phyloP scores from a whole-genome alignment of 2,797 vertebrate genomes.

The Peromyscus nudipes region DNA sequence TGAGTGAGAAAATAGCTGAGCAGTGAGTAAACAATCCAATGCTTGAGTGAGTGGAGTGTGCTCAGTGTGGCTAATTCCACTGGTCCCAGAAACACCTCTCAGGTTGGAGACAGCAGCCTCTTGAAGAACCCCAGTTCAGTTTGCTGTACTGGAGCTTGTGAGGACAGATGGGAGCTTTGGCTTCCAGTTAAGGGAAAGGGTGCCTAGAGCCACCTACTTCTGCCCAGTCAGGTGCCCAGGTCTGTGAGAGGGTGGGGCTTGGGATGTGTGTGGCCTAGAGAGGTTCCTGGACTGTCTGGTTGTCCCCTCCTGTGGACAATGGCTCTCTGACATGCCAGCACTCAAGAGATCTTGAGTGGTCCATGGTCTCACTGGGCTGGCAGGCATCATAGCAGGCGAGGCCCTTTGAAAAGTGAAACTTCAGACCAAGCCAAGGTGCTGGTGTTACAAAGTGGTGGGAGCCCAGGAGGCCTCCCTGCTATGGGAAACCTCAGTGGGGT shows the following conservation, averaged over 20 bases:
- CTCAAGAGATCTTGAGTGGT: no score
- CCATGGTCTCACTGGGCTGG: not conserved
- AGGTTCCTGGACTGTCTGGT: not conserved
- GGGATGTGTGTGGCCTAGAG: not conserved
- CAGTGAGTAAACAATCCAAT: not conserved
- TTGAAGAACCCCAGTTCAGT: no score
- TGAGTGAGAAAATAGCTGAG: rapidly evolving
- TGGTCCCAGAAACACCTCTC: not conserved
- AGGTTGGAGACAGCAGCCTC: not conserved
- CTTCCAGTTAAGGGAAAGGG: not conserved
- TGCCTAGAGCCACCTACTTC: not conserved
- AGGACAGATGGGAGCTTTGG: not conserved
- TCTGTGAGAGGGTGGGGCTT: not conserved
- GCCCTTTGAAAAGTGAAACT: not conserved
- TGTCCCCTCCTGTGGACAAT: not conserved
- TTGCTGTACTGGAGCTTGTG: not conserved
- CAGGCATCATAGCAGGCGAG: not conserved
- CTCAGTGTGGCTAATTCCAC: not conserved
- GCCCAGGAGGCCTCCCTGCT: rapidly evolving
- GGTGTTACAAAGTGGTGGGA: rapidly evolving
- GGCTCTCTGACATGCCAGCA: not conserved
- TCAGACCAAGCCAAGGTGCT: rapidly evolving
- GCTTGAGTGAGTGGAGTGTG: not conserved
- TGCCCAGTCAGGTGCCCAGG: not conserved
- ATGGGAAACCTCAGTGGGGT: rapidly evolving